Conservation (phyloP, 2,113 vertebrate genomes). For the Micronycteris hirsuta region DNA sequence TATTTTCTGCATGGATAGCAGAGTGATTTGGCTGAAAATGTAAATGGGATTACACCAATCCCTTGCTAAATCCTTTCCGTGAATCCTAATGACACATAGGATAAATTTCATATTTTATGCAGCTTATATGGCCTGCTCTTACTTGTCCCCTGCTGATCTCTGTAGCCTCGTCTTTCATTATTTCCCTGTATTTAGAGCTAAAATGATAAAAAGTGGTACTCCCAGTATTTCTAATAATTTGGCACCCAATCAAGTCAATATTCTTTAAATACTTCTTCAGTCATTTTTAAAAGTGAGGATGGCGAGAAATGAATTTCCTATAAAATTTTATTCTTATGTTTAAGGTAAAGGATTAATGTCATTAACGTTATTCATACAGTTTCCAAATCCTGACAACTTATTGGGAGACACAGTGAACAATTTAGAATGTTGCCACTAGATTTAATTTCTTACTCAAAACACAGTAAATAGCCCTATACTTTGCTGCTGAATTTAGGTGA, state of each 20-base stretch:
- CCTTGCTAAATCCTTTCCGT: not conserved
- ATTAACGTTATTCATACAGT: conserved; percentile 26
- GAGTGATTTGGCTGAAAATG: conserved; percentile 10
- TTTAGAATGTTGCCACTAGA: conserved; percentile 25
- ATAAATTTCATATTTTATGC: conserved; percentile 19
- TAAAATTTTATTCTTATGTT: not conserved
- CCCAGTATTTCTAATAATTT: not conserved
- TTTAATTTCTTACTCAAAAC: conserved; percentile 17
- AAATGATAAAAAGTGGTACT: not conserved
- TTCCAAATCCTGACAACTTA: conserved; percentile 5
- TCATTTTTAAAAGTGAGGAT: not conserved
- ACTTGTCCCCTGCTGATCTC: not conserved
- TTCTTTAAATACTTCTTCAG: conserved; percentile 21
- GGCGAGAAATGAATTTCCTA: not conserved
- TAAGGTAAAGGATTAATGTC: conserved; percentile 8
- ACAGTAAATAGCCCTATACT: not conserved
- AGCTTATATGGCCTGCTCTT: not conserved
- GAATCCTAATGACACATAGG: not conserved
- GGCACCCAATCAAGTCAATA: not conserved
- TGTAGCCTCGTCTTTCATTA: not conserved
- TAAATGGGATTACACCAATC: not conserved
- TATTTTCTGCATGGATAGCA: not conserved
- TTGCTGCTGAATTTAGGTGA: not conserved
- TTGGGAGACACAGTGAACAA: not conserved
- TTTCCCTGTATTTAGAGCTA: not conserved